phyloP scores from a whole-genome alignment of 2,888 invertebrate genomes.

The Dryadula phaetusa region DNA sequence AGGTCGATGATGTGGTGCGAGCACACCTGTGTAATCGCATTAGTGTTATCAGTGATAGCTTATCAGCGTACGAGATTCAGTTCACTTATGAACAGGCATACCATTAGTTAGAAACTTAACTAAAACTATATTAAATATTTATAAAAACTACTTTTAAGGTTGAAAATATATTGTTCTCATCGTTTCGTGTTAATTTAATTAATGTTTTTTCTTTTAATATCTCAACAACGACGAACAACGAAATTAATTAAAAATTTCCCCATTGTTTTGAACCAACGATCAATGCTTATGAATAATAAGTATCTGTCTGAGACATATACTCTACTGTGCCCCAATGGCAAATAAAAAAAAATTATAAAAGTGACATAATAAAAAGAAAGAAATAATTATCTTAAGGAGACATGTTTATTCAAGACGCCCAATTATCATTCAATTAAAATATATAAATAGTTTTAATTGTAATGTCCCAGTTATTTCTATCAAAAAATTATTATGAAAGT shows the following conservation, averaged over 20 bases:
- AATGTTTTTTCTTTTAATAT: no score
- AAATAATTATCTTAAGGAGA: neutral
- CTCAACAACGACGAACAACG: no score
- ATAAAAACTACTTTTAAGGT: neutral
- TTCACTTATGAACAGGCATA: slow-evolving; percentile 17
- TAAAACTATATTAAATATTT: neutral
- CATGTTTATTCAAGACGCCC: neutral
- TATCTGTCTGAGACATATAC: no score
- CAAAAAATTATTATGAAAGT: neutral
- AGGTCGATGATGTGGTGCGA: slow-evolving; percentile 44
- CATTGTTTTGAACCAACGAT: no score
- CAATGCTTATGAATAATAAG: no score
- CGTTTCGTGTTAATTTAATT: no score
- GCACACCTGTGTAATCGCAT: slow-evolving; percentile 57
- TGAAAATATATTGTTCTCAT: no score
- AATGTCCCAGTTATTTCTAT: neutral
- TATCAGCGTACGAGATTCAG: slow-evolving; percentile 44
- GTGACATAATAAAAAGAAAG: no score
- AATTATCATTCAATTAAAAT: neutral
- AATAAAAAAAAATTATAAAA: no score
- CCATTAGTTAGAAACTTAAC: slow-evolving; percentile 6
- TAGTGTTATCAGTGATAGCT: slow-evolving; percentile 52
- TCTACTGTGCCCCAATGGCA: no score
- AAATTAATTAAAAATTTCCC: no score
- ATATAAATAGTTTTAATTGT: neutral